Percentiles rank a stretch among this genome's conserved stretches.
These are phyloP conservation scores for Pinna nobilis DNA, from an alignment of 1,140 invertebrate species.

Conservation along the genomic window DNA sequence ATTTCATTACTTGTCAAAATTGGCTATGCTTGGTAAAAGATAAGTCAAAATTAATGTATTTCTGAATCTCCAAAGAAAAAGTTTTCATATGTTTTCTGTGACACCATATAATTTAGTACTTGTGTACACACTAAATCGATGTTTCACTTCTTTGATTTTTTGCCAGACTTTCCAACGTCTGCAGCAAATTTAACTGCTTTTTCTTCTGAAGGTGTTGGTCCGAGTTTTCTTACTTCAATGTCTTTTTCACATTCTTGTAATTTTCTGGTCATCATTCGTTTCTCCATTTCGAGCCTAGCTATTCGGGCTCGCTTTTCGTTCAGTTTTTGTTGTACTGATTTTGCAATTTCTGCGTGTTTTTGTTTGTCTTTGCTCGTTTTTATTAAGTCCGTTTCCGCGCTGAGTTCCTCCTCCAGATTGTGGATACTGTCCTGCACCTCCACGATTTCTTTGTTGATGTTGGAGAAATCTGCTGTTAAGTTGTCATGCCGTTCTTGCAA, in stretches of 20 bases:
- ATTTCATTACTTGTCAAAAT: too few species aligned
- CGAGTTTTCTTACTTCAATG: conserved; percentile 27
- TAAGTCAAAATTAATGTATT: too few species aligned
- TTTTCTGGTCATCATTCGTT: conserved; percentile 45
- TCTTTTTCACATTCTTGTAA: conserved; percentile 44
- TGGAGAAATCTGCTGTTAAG: conserved; percentile 58
- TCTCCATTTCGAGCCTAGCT: conserved; percentile 52
- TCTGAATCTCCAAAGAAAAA: too few species aligned
- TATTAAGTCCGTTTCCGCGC: conserved; percentile 21
- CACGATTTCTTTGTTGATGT: conserved; percentile 52
- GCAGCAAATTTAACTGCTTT: conserved; percentile 3
- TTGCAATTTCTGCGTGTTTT: conserved; percentile 33
- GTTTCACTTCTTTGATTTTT: too few species aligned
- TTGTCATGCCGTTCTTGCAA: conserved; percentile 59
- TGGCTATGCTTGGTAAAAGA: too few species aligned
- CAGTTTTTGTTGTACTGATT: conserved; percentile 29
- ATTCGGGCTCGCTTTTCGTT: conserved; percentile 40
- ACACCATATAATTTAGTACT: too few species aligned
- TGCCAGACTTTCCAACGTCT: background rate
- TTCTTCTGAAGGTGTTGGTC: background rate
- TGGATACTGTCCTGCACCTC: conserved; percentile 50
- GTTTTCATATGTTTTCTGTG: too few species aligned
- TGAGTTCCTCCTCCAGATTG: conserved; percentile 44
- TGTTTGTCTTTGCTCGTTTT: conserved; percentile 38
- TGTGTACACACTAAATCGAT: too few species aligned